Conservation (phyloP, 2,113 vertebrate species). For the Callocephalon fimbriatum region DNA sequence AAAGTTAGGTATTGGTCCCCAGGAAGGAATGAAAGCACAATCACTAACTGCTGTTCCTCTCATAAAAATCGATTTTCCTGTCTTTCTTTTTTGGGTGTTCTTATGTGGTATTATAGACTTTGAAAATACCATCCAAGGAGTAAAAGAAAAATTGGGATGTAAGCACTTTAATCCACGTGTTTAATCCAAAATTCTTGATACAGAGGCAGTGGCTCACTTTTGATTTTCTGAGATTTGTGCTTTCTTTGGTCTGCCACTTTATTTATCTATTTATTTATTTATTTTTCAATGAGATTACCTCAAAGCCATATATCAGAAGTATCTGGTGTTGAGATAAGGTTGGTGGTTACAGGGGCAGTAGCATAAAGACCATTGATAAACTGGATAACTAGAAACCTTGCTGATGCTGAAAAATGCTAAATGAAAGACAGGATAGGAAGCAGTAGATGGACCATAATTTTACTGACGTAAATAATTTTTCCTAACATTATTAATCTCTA, state of each 20-base stretch:
- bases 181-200: neutral
- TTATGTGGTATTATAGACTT: neutral
- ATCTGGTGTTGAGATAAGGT: neutral
- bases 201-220: neutral
- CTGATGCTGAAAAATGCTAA: neutral
- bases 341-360: neutral
- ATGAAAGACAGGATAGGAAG: neutral
- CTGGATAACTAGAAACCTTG: neutral
- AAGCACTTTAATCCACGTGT: neutral
- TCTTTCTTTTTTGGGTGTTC: neutral
- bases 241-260: neutral
- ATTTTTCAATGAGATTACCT: neutral
- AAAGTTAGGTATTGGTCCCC: neutral
- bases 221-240: neutral
- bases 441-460: neutral
- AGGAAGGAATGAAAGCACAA: neutral
- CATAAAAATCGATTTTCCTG: neutral
- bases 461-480: neutral
- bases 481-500: neutral
- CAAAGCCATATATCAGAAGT: neutral
- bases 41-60: neutral
- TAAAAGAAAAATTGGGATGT: neutral
- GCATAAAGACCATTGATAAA: neutral
- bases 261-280: neutral
- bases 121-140: neutral